Conservation (phyloP, 1,140 invertebrate genomes). For the Aethina tumida region DNA sequence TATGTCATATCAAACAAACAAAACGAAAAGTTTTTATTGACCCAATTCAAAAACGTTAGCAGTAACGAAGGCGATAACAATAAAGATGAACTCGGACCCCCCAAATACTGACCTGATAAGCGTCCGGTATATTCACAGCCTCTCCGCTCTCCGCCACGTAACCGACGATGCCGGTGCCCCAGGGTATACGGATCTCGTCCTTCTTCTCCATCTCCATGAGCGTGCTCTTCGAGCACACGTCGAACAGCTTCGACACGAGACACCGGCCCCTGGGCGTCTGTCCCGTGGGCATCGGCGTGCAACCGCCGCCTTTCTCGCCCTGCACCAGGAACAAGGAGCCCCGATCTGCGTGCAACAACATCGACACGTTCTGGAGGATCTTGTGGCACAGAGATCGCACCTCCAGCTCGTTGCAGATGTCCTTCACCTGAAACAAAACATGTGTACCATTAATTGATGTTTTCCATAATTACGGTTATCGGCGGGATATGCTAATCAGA, state of each 20-base stretch:
- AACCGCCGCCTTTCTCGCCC: conserved; percentile 47
- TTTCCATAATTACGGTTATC: too few relatives aligned
- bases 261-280: conserved; percentile 40
- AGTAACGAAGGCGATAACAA: too few relatives aligned
- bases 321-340: conserved; percentile 90
- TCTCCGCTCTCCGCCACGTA: conserved; percentile 80
- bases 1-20: too few relatives aligned
- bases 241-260: conserved; percentile 88
- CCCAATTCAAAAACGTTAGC: too few relatives aligned
- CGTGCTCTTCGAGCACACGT: conserved; percentile 83
- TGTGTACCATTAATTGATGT: too few relatives aligned
- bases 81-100: too few relatives aligned
- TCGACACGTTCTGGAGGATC: conserved; percentile 90
- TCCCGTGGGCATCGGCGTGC: conserved; percentile 26
- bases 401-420: conserved; percentile 93
- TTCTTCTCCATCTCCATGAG: conserved; percentile 84
- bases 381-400: conserved; percentile 89
- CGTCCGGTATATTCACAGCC: conserved; percentile 89
- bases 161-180: conserved; percentile 85
- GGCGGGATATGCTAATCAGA: too few relatives aligned
- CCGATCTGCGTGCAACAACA: conserved; percentile 82
- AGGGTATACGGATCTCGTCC: conserved; percentile 85
- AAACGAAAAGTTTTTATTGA: too few relatives aligned
- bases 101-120: conserved; percentile 68
- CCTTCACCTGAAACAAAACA: conserved; percentile 63